Evolutionary conservation across 2,797 vertebrate species (phyloP).

Genomic region (Emys orbicularis): DNA sequence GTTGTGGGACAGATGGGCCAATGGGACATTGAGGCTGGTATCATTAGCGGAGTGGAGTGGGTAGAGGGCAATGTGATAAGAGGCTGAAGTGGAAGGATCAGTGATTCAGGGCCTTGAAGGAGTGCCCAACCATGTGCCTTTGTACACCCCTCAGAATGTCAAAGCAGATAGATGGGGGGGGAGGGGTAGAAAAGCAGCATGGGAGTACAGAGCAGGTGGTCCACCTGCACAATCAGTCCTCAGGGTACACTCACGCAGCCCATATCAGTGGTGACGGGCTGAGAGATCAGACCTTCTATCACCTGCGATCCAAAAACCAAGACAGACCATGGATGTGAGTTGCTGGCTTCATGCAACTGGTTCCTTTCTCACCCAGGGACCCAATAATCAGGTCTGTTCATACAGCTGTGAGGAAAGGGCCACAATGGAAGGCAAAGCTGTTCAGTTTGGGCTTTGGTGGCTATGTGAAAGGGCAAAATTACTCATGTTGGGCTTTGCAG

Average conservation of each 20-base stretch:
- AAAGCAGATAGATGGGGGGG: rapidly evolving
- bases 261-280: neutral
- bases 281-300: neutral
- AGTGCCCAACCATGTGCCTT: neutral
- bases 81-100: rapidly evolving
- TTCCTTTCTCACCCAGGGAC: neutral
- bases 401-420: neutral
- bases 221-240: too few relatives aligned
- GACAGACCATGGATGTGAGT: neutral
- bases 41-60: rapidly evolving
- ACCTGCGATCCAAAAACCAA: neutral
- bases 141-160: neutral
- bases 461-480: neutral
- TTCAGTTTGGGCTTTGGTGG: neutral
- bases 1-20: neutral
- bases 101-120: neutral
- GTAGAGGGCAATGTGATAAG: neutral
- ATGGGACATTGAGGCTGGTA: neutral
- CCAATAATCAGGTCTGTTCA: neutral
- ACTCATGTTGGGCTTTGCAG: neutral
- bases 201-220: neutral
- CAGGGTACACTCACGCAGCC: neutral
- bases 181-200: neutral
- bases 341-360: neutral
- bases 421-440: neutral